phyloP scores from a whole-genome alignment of 1,140 invertebrate genomes.

The Trachymyrmex cornetzi region DNA sequence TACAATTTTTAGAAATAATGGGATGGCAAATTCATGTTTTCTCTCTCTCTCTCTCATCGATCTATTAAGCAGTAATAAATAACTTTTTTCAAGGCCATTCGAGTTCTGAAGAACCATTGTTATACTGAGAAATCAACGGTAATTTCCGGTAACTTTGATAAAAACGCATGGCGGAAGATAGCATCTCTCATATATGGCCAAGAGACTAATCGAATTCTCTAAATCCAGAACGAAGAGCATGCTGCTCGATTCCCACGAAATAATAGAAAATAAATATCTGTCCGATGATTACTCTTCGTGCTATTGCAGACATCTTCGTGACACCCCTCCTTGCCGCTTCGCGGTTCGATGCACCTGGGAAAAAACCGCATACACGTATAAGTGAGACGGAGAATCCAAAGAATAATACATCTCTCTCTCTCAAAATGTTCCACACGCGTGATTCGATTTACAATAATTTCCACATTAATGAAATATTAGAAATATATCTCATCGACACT shows the following conservation, averaged over 20 bases:
- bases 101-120: background rate
- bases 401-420: constrained; percentile 31
- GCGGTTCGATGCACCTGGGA: constrained; percentile 71
- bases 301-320: constrained; percentile 69
- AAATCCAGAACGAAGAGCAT: constrained; percentile 70
- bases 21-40: background rate
- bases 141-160: constrained; percentile 54
- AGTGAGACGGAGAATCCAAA: constrained; percentile 29
- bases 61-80: background rate
- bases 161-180: constrained; percentile 67
- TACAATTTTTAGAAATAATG: background rate
- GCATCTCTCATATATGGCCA: constrained; percentile 72
- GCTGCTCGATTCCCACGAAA: constrained; percentile 78
- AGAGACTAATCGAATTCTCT: constrained; percentile 31
- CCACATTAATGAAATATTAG: constrained; percentile 38
- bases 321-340: constrained; percentile 63
- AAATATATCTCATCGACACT: constrained; percentile 49
- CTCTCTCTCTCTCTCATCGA: background rate
- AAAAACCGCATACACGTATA: constrained; percentile 40
- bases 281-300: constrained; percentile 75
- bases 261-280: constrained; percentile 81
- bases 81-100: background rate
- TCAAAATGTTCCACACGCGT: constrained; percentile 47
- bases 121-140: constrained; percentile 29
- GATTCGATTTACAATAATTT: constrained; percentile 52